Conservation (phyloP, 2,888 invertebrate species). For the Baronia brevicornis region DNA sequence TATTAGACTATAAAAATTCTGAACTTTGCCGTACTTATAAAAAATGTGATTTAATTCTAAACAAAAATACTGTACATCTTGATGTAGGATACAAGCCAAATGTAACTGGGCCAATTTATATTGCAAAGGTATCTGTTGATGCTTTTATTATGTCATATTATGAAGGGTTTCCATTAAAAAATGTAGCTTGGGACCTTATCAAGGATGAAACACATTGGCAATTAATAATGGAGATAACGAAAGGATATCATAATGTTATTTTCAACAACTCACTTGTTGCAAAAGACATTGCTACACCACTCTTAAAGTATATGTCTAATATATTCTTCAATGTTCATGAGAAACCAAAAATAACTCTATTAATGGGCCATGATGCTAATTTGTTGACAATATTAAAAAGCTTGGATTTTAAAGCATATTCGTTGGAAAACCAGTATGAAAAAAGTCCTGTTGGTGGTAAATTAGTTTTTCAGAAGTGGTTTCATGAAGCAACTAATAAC, state of each 20-base stretch:
- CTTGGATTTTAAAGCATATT: constrained; percentile 39
- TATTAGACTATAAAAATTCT: constrained; percentile 53
- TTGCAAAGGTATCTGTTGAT: constrained; percentile 51
- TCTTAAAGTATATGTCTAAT: constrained; percentile 40
- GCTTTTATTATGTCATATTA: constrained; percentile 62
- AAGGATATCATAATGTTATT: constrained; percentile 49
- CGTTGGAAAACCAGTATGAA: constrained; percentile 41
- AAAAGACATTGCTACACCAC: constrained; percentile 44
- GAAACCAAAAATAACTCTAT: constrained; percentile 34
- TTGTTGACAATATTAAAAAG: constrained; percentile 46
- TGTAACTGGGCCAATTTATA: constrained; percentile 51
- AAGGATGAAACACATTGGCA: constrained; percentile 33
- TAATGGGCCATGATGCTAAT: constrained; percentile 65
- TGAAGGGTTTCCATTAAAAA: constrained; percentile 39
- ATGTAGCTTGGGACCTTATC: constrained; percentile 58
- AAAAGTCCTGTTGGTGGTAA: constrained; percentile 52
- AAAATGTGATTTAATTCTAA: constrained; percentile 41
- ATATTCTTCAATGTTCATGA: constrained; percentile 31
- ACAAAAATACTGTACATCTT: constrained; percentile 37
- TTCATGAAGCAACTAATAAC: constrained; percentile 23
- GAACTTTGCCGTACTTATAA: constrained; percentile 35
- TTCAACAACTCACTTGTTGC: constrained; percentile 52
- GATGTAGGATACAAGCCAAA: constrained; percentile 40
- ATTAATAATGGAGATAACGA: constrained; percentile 35
- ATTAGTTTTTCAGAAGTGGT: constrained; percentile 58